Evolutionary conservation across 2,113 vertebrate species (phyloP).

Genomic region (Chloebia gouldiae): DNA sequence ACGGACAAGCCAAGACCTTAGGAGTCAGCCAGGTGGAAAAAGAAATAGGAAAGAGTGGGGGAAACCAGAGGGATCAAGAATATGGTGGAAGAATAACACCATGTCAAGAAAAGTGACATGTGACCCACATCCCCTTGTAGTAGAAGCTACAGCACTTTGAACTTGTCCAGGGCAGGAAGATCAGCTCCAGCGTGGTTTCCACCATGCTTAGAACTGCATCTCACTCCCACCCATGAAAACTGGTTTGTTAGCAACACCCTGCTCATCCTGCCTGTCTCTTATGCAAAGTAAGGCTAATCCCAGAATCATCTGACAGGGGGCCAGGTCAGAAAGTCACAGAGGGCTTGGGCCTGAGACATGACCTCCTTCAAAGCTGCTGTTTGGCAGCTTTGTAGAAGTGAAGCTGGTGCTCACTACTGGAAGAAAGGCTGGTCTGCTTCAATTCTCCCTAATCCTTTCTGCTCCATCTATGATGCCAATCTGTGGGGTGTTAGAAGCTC

Average conservation of each 20-base stretch:
- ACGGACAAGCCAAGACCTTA: not conserved
- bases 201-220: not conserved
- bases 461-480: not conserved
- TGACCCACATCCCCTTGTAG: not conserved
- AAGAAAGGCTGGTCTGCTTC: not conserved
- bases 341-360: not conserved
- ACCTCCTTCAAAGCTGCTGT: not conserved
- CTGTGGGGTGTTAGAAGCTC: not conserved
- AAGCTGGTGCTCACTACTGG: not conserved
- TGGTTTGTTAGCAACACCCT: constrained; percentile 22
- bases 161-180: not conserved
- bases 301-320: not conserved
- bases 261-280: not conserved
- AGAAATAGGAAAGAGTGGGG: not conserved
- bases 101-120: not conserved
- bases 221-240: not conserved
- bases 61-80: not conserved
- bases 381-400: not conserved
- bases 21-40: not conserved
- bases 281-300: not conserved
- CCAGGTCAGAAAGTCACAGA: constrained; percentile 15
- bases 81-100: not conserved
- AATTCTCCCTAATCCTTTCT: not conserved
- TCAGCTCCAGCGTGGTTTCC: not conserved
- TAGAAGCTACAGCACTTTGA: not conserved